A percentile compares a stretch with the other conserved stretches of the same genome.
phyloP scores from a whole-genome alignment of 2,888 invertebrate species.

The Neoscelio sp. region DNA sequence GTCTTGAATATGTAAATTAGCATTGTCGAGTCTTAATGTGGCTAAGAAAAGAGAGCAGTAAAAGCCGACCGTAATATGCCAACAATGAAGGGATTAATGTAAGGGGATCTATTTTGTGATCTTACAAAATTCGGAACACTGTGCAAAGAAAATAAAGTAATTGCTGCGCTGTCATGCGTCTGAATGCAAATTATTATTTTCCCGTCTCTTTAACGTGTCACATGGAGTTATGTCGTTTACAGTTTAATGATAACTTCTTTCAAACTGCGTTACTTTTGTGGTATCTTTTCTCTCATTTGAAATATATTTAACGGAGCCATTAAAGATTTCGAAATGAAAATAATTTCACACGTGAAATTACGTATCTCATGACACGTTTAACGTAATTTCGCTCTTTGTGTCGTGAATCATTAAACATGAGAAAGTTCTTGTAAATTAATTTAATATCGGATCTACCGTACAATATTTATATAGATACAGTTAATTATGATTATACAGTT shows the following conservation, averaged over 20 bases:
- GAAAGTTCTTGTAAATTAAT: no score
- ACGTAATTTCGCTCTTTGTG: not conserved
- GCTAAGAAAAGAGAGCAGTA: conserved; percentile 18
- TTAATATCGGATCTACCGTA: no score
- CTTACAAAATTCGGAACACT: conserved; percentile 28
- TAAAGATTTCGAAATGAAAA: conserved; percentile 26
- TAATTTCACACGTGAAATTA: conserved; percentile 10
- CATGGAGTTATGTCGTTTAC: conserved; percentile 17
- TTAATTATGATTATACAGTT: no score
- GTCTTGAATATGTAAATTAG: conserved; percentile 41
- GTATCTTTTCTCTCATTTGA: conserved; percentile 15
- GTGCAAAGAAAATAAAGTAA: conserved; percentile 24
- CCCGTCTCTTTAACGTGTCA: conserved; percentile 29
- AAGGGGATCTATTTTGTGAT: conserved; percentile 18
- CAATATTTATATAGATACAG: no score
- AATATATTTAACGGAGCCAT: conserved; percentile 24
- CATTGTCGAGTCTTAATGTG: conserved; percentile 28
- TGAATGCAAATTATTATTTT: conserved; percentile 34
- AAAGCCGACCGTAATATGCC: conserved; percentile 20
- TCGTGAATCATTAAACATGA: no score
- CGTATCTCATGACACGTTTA: not conserved
- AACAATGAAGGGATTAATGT: conserved; percentile 38
- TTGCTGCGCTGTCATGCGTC: conserved; percentile 21
- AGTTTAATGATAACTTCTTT: conserved; percentile 32
- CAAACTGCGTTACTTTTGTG: conserved; percentile 1